Conservation (phyloP, 2,888 invertebrate genomes). For the Drosophila tripunctata region DNA sequence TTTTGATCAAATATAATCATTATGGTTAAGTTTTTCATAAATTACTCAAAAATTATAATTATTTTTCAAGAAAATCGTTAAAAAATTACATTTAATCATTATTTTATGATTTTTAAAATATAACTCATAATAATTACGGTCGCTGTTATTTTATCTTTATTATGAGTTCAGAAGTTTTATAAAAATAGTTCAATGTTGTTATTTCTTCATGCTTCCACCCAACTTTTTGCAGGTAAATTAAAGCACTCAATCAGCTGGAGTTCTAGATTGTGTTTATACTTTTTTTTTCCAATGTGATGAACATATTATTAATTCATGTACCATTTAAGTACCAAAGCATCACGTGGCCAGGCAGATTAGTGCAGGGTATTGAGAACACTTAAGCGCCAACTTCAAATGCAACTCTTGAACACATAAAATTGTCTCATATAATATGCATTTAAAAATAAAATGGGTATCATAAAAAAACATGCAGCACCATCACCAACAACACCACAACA, state of each 20-base stretch:
- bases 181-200: neutral
- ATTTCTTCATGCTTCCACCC: neutral
- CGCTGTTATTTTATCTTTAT: neutral
- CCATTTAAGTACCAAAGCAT: neutral
- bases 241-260: neutral
- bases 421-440: conserved; percentile 54
- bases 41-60: no score
- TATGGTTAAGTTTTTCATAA: no score
- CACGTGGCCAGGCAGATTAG: neutral
- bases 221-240: neutral
- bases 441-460: conserved; percentile 51
- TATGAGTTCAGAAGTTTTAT: neutral
- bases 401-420: conserved; percentile 27
- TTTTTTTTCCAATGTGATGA: neutral
- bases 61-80: no score
- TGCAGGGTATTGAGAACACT: conserved; percentile 42
- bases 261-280: neutral
- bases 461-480: conserved; percentile 30
- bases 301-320: neutral
- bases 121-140: no score
- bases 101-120: no score
- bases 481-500: conserved; percentile 31
- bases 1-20: no score
- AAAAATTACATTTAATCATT: no score
- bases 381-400: conserved; percentile 31